A percentile compares a stretch with the other conserved stretches of the same genome.
phyloP scores from a whole-genome alignment of 2,797 vertebrate species.

The Hoplostethus mediterraneus region DNA sequence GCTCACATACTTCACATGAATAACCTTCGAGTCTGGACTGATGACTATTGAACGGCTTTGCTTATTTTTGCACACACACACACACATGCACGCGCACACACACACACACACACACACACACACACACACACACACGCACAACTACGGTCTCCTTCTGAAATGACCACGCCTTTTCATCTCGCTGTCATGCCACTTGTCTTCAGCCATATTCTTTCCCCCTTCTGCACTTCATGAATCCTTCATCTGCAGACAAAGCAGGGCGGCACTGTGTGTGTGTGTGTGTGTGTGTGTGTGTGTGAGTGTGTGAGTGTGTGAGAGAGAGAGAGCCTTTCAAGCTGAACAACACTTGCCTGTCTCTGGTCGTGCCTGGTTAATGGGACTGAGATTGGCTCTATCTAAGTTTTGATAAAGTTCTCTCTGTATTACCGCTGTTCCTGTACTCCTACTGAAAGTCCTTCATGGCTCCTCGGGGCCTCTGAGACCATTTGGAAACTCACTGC shows the following conservation, averaged over 20 bases:
- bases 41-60: conserved; percentile 9
- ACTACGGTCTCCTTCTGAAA: not conserved
- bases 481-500: no score
- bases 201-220: not conserved
- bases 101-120: not conserved
- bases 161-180: not conserved
- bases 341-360: no score
- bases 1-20: not conserved
- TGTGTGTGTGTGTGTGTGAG: not conserved
- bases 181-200: not conserved
- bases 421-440: not conserved
- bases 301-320: no score
- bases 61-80: no score
- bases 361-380: not conserved
- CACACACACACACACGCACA: not conserved
- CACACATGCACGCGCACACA: no score
- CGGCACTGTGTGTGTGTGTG: not conserved
- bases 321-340: no score
- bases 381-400: not conserved
- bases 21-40: conserved; percentile 3
- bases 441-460: not conserved
- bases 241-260: not conserved
- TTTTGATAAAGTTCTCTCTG: not conserved
- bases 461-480: no score
- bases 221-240: not conserved